Evolutionary conservation across 2,113 vertebrate species (phyloP).

Genomic region (Corydoras sp.): DNA sequence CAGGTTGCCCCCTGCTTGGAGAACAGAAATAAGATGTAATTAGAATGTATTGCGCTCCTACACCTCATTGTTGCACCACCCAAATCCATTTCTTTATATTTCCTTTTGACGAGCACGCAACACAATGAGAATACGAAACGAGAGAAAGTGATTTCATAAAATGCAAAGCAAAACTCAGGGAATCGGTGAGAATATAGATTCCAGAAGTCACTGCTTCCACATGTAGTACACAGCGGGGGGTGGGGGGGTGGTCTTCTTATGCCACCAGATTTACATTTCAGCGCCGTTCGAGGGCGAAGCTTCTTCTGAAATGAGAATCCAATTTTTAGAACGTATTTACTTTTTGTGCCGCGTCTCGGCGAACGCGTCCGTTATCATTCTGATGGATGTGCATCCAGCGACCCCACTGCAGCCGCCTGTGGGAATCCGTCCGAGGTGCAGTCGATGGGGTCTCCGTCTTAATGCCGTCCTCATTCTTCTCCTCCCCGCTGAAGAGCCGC

Average conservation of each 20-base stretch:
- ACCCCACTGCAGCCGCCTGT: conserved; percentile 27
- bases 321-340: neutral
- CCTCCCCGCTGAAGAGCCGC: conserved; percentile 28
- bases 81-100: no score
- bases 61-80: no score
- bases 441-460: conserved; percentile 32
- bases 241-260: conserved; percentile 1
- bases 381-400: conserved; percentile 11
- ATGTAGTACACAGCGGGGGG: conserved; percentile 4
- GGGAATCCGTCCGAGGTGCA: conserved; percentile 23
- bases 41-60: no score
- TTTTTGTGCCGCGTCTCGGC: conserved; percentile 6
- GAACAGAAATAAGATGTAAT: no score
- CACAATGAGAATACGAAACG: no score
- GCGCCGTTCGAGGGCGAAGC: conserved; percentile 8
- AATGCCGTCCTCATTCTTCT: conserved; percentile 33
- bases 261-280: conserved; percentile 1
- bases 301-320: conserved; percentile 2
- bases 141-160: neutral
- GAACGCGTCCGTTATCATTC: conserved; percentile 30
- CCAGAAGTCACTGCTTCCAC: neutral
- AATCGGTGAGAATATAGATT: neutral
- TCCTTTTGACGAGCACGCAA: no score
- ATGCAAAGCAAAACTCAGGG: neutral
- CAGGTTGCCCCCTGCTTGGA: no score